Evolutionary conservation across 2,797 vertebrate genomes (phyloP).

Genomic region (Xerus rutilus): DNA sequence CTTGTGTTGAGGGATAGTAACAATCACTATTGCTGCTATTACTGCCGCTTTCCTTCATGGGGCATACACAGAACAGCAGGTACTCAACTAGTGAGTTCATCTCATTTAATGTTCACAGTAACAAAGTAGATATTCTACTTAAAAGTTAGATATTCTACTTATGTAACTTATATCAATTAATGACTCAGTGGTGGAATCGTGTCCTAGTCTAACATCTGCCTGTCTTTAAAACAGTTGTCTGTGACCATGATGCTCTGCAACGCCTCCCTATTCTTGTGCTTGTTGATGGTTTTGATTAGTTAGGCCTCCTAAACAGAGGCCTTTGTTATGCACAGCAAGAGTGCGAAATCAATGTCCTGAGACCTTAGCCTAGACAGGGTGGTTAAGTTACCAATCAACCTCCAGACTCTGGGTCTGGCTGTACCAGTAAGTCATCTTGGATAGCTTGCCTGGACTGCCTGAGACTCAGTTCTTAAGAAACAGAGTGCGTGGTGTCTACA

Average conservation of each 20-base stretch:
- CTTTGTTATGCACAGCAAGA: not conserved
- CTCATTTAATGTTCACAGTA: not conserved
- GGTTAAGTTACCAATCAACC: not conserved
- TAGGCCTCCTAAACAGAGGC: not conserved
- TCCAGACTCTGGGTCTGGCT: not conserved
- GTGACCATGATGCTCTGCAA: not conserved
- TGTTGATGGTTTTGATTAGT: not conserved
- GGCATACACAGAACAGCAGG: not conserved
- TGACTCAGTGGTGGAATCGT: not conserved
- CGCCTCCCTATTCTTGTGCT: not conserved
- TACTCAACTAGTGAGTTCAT: not conserved
- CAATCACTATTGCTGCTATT: fast-evolving
- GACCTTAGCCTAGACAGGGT: not conserved
- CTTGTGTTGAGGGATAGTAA: fast-evolving
- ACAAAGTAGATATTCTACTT: not conserved
- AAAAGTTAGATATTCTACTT: not conserved
- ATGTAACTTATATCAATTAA: not conserved
- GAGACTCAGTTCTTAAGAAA: not conserved
- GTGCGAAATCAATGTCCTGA: not conserved
- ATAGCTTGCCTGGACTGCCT: not conserved
- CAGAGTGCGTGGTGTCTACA: not conserved
- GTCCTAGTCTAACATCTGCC: not conserved
- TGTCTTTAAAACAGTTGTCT: not conserved
- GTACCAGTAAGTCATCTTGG: not conserved
- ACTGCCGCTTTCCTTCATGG: not conserved